Evolutionary conservation across 1,140 invertebrate species (phyloP), one percentile per base, ranked within the genome.

Genomic region (Trialeurodes vaporariorum): DNA sequence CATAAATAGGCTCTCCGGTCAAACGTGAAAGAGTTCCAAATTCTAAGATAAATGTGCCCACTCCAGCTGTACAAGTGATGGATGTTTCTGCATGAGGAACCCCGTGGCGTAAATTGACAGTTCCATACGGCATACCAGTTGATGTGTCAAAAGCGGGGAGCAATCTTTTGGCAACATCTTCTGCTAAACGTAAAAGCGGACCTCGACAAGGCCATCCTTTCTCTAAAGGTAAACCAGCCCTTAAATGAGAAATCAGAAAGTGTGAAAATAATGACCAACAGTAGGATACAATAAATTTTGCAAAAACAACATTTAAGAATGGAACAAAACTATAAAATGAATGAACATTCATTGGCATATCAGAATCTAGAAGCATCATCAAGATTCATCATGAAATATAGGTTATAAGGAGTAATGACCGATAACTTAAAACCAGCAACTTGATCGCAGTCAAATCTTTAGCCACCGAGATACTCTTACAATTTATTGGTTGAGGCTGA

Each of bases 91-190:
- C 93, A 64, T 85, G 83, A 2, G 97, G 96, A 1, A 99, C 92
- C 2, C 97, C 97, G 77, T 93, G 84, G 63, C 88, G 84, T 12
- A 98, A 78, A 79, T 98, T 98, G 0, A 94, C 94, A 12, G 97
- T 99, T 22, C 98, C 98, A 82, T 98, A 99, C 0, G 98, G 97
- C 96, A 99, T 99, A 0, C 96, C 96, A 25, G 92, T 93, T 17
- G 85, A 86, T 0, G 91, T 93, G 73, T 94, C 88, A 79, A 95
- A 95, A 2, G 92, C 92, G 23, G 92, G 89, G 61, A 98, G 83
- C 2, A 99, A 77, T 76, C 93, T 85, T 70, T 92, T 82, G 2
- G 92, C 95, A 59, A 98, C 92, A 81, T 96, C 91, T 80, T 98
- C 96, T 1, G 97, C 97, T 67, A 99, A 79, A 25, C 90, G 80